A percentile compares a stretch with the other conserved stretches of the same genome.
These are phyloP conservation scores for Mugil cephalus DNA, from an alignment of 2,113 vertebrate genomes.

Conservation along the genomic window DNA sequence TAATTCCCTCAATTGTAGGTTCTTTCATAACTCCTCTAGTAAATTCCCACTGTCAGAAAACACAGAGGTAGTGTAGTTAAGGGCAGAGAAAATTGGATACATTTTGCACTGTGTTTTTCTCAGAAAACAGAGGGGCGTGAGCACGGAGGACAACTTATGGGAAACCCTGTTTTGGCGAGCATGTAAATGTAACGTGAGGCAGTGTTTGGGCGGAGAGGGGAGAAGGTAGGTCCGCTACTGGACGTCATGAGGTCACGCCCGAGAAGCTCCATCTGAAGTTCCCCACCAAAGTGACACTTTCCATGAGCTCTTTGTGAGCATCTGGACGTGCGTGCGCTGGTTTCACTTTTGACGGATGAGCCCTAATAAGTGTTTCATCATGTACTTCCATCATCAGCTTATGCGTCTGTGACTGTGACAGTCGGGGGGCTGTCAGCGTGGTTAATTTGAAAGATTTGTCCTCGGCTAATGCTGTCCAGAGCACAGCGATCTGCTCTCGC, in stretches of 20 bases:
- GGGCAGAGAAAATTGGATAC: not conserved
- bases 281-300: slow-evolving; percentile 23
- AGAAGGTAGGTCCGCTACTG: slow-evolving; percentile 22
- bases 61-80: not conserved
- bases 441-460: slow-evolving; percentile 50
- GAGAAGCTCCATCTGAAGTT: slow-evolving; percentile 8
- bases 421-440: slow-evolving; percentile 46
- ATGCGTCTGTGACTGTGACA: slow-evolving; percentile 46
- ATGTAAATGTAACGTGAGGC: slow-evolving; percentile 30
- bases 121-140: not conserved
- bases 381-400: slow-evolving; percentile 50
- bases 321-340: slow-evolving; percentile 36
- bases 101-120: not conserved
- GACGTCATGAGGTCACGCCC: slow-evolving; percentile 44
- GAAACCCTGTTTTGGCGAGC: slow-evolving; percentile 1
- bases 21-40: slow-evolving; percentile 32
- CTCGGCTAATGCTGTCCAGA: slow-evolving; percentile 63
- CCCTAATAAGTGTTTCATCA: slow-evolving; percentile 53
- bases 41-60: slow-evolving; percentile 8
- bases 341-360: slow-evolving; percentile 53
- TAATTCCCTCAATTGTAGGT: slow-evolving; percentile 25
- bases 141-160: not conserved
- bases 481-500: slow-evolving; percentile 13
- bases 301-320: slow-evolving; percentile 32
- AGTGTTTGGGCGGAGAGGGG: slow-evolving; percentile 27